Evolutionary conservation across 2,113 vertebrate species (phyloP).

Genomic region (Lophura nycthemera): DNA sequence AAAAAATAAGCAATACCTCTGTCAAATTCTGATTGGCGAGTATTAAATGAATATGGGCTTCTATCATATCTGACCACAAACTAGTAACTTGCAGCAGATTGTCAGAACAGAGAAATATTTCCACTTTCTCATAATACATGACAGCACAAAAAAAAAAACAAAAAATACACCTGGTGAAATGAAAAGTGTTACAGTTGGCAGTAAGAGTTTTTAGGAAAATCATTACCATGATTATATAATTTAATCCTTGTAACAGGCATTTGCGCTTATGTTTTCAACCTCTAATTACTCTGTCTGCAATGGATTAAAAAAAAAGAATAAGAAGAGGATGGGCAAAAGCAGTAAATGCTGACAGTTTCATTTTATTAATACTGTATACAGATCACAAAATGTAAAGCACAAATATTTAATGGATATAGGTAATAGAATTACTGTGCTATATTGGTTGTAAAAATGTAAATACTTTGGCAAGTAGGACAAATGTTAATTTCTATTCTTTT

Average conservation of each 20-base stretch:
- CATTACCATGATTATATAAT: constrained; percentile 77
- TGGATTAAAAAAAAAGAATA: constrained; percentile 57
- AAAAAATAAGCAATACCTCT: constrained; percentile 87
- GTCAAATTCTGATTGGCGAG: constrained; percentile 82
- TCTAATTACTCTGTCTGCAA: constrained; percentile 75
- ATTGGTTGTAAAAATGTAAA: constrained; percentile 75
- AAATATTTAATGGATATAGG: constrained; percentile 75
- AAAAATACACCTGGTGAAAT: constrained; percentile 14
- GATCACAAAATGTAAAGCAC: constrained; percentile 74
- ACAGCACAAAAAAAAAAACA: constrained; percentile 42
- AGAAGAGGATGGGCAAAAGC: constrained; percentile 36
- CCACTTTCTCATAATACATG: constrained; percentile 69
- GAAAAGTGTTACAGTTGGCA: constrained; percentile 75
- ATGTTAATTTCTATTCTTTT: constrained; percentile 81
- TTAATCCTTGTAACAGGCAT: constrained; percentile 74
- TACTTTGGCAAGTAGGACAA: constrained; percentile 77
- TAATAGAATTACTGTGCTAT: constrained; percentile 76
- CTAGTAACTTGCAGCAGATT: constrained; percentile 75
- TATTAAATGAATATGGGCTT: constrained; percentile 79
- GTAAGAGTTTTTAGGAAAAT: constrained; percentile 77
- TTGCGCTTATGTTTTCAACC: constrained; percentile 70
- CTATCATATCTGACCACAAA: constrained; percentile 78
- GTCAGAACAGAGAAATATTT: constrained; percentile 59
- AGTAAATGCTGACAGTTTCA: constrained; percentile 74
- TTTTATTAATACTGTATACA: constrained; percentile 78